Evolutionary conservation across 2,113 vertebrate species (phyloP).

Genomic region (Felis catus): DNA sequence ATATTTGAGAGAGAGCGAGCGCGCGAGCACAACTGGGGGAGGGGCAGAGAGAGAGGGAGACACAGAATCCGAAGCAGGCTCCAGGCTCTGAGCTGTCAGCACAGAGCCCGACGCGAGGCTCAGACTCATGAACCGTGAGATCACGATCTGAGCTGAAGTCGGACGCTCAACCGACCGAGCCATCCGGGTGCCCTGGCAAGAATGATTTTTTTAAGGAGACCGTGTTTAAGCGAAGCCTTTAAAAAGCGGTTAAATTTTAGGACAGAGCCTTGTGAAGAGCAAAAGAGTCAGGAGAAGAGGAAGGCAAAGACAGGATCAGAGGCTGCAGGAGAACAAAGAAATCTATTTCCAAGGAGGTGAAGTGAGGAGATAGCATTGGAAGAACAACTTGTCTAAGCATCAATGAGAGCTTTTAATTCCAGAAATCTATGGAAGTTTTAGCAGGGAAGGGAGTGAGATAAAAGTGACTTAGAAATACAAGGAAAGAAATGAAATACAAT

Average conservation of each 20-base stretch:
- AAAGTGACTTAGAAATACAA: not conserved
- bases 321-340: not conserved
- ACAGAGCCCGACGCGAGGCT: no score
- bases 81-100: no score
- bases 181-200: no score
- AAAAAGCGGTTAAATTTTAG: not conserved
- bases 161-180: no score
- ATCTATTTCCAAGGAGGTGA: not conserved
- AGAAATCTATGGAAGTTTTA: not conserved
- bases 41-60: no score
- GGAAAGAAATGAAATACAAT: not conserved
- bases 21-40: no score
- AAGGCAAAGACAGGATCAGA: not conserved
- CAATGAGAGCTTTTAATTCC: not conserved
- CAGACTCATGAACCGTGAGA: no score
- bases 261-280: not conserved
- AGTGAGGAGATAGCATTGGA: not conserved
- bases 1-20: no score
- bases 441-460: not conserved
- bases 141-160: no score
- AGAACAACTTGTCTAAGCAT: not conserved
- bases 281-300: not conserved
- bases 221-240: not conserved
- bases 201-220: not conserved
- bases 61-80: no score